A percentile compares a stretch with the other conserved stretches of the same genome.
These are phyloP conservation scores for western clawed frog (Xenopus tropicalis) DNA, from an alignment of 2,113 vertebrate species.

Conservation along the genomic window UCB_Xtro_10.0 CM004447.2:137143001-137143500, in stretches of 20 bases:
- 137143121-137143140: too few species aligned
- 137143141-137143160: too few species aligned
- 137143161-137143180: too few species aligned
- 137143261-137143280: background rate
- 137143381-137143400: background rate
- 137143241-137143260: background rate
- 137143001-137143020: too few species aligned
- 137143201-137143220: too few species aligned
- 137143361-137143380: constrained; percentile 28
- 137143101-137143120: too few species aligned
- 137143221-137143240: too few species aligned
- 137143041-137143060: too few species aligned
- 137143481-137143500: constrained; percentile 24
- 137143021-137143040: too few species aligned
- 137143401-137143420: constrained; percentile 5
- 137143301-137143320: constrained; percentile 21
- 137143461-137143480: constrained; percentile 33
- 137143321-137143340: constrained; percentile 18
- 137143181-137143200: too few species aligned
- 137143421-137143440: constrained; percentile 25
- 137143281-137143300: background rate
- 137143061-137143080: too few species aligned
- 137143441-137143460: constrained; percentile 35
- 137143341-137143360: constrained; percentile 35
- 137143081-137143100: too few species aligned